Evolutionary conservation across 64 coral and sea anemone species (phyloP).

Genomic region (Pocillopora verrucosa): DNA sequence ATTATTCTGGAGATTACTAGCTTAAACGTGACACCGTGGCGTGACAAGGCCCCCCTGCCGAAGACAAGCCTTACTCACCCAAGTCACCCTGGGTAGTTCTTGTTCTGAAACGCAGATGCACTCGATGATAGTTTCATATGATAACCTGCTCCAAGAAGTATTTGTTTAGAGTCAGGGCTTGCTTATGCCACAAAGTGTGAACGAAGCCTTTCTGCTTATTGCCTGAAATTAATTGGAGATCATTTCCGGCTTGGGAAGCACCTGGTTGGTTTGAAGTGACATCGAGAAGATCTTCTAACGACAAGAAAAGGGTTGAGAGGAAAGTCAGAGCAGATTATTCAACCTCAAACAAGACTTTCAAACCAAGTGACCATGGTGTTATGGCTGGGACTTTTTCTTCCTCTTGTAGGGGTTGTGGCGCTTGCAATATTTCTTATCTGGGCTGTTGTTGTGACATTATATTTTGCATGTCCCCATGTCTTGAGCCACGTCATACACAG

Average conservation of each 20-base stretch:
- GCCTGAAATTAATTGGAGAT: background rate
- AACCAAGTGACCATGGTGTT: background rate
- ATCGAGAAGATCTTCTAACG: background rate
- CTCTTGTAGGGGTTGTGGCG: background rate
- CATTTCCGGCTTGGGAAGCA: background rate
- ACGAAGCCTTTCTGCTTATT: background rate
- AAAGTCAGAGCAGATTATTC: background rate
- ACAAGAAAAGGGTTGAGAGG: background rate
- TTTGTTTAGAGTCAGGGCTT: too few species aligned
- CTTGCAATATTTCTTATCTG: constrained; percentile 12
- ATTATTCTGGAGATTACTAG: too few species aligned
- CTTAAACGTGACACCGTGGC: too few species aligned
- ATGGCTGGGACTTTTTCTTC: constrained; percentile 13
- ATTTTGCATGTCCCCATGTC: constrained; percentile 15
- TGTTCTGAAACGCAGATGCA: too few species aligned
- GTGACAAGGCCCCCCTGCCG: too few species aligned
- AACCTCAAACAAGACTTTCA: background rate
- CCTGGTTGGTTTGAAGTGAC: background rate
- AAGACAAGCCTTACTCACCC: too few species aligned
- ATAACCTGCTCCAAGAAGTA: too few species aligned
- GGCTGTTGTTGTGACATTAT: constrained; percentile 1
- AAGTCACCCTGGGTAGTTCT: too few species aligned
- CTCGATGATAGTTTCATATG: too few species aligned
- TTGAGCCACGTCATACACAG: constrained; percentile 18
- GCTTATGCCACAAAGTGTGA: background rate